These are phyloP conservation scores for Drosophila suzukii DNA, from an alignment of 1,140 invertebrate genomes.

Conservation along the genomic window DNA sequence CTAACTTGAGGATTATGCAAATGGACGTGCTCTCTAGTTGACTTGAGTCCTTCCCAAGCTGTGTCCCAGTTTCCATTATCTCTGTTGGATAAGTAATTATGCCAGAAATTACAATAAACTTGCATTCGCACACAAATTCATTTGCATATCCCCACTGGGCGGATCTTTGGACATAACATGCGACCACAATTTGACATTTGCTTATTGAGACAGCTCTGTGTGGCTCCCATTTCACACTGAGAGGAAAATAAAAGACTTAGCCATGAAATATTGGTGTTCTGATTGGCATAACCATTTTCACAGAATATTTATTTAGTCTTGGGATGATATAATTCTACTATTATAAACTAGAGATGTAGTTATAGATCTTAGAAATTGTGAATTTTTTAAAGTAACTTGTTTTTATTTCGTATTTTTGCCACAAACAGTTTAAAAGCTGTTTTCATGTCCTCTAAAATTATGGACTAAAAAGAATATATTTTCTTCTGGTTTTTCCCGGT, in stretches of 20 bases:
- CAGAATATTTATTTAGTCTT: too few species aligned
- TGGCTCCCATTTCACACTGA: neutral
- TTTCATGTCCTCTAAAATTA: too few species aligned
- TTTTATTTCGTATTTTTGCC: too few species aligned
- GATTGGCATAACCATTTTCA: too few species aligned
- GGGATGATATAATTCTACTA: too few species aligned
- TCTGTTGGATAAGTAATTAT: slow-evolving; percentile 73
- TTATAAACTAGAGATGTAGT: too few species aligned
- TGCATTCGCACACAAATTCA: slow-evolving; percentile 52
- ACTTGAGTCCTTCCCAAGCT: slow-evolving; percentile 19
- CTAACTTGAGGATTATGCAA: slow-evolving; percentile 61
- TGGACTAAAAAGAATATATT: neutral
- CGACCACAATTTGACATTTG: slow-evolving; percentile 49
- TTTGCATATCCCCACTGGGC: slow-evolving; percentile 51
- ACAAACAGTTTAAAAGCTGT: too few species aligned
- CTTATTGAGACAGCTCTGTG: slow-evolving; percentile 24
- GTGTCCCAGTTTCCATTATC: slow-evolving; percentile 59
- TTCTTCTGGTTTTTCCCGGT: neutral
- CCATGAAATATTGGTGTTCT: too few species aligned
- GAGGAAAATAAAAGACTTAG: neutral
- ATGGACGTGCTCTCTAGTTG: slow-evolving; percentile 36
- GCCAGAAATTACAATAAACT: slow-evolving; percentile 70
- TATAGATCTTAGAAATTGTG: too few species aligned
- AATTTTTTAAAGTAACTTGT: too few species aligned
- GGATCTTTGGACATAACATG: slow-evolving; percentile 38